Conservation (phyloP, 2,888 invertebrate species). For the Tryphoninae sp. region DNA sequence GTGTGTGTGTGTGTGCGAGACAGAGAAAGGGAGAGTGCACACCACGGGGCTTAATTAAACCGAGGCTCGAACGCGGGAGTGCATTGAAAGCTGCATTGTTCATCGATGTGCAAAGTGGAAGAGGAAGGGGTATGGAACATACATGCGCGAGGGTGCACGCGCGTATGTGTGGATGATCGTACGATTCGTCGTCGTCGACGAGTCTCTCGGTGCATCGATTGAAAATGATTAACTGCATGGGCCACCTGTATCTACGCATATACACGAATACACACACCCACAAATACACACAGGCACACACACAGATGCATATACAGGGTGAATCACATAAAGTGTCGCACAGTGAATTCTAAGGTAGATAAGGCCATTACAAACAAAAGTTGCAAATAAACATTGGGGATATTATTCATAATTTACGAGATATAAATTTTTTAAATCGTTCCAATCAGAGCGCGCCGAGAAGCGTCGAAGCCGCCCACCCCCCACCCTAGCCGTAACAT, state of each 20-base stretch:
- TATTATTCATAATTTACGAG: no score
- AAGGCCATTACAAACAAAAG: no score
- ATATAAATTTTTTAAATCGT: no score
- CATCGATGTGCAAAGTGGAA: constrained; percentile 40
- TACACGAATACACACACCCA: background rate
- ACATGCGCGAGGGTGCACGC: constrained; percentile 4
- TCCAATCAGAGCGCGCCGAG: no score
- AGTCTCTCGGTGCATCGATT: constrained; percentile 39
- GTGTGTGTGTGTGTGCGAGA: background rate
- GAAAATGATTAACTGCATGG: constrained; percentile 41
- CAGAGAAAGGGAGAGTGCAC: constrained; percentile 1
- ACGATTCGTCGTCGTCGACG: constrained; percentile 20
- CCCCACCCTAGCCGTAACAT: no score
- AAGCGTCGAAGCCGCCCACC: no score
- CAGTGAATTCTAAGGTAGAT: no score
- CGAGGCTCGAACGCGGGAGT: constrained; percentile 40
- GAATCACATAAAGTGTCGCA: no score
- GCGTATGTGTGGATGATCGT: background rate
- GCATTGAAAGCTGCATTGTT: constrained; percentile 56
- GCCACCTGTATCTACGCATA: constrained; percentile 6
- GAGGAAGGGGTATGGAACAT: constrained; percentile 4
- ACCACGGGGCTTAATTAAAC: constrained; percentile 50
- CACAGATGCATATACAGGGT: background rate
- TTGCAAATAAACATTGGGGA: no score
- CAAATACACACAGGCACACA: background rate